A percentile compares a stretch with the other conserved stretches of the same genome.
These are phyloP conservation scores for Laticauda colubrina DNA, from an alignment of 2,113 vertebrate genomes.

Conservation along the genomic window DNA sequence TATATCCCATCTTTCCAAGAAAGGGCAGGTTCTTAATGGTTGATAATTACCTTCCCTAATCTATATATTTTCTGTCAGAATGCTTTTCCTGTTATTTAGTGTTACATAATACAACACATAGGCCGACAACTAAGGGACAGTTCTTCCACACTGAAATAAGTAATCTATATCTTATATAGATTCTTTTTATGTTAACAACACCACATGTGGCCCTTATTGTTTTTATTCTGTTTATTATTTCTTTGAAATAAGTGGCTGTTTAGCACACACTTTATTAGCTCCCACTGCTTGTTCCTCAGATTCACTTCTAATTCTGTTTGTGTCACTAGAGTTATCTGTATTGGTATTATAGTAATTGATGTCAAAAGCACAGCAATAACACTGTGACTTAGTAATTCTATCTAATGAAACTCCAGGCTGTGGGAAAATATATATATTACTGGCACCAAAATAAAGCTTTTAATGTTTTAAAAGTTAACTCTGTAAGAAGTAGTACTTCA, in stretches of 20 bases:
- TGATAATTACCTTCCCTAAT: conserved; percentile 49
- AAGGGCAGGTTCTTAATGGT: conserved; percentile 35
- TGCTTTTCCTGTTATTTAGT: conserved; percentile 19
- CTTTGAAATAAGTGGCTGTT: conserved; percentile 46
- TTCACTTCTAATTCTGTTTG: conserved; percentile 54
- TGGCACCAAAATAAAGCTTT: conserved; percentile 53
- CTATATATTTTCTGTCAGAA: conserved; percentile 35
- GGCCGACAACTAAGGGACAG: conserved; percentile 33
- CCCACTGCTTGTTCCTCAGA: conserved; percentile 49
- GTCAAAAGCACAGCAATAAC: conserved; percentile 58
- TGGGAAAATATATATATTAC: conserved; percentile 42
- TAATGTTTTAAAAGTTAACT: conserved; percentile 16
- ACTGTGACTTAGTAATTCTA: conserved; percentile 54
- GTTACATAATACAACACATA: background rate
- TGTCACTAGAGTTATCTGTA: conserved; percentile 55
- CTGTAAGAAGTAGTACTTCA: background rate
- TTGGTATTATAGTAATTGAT: conserved; percentile 59
- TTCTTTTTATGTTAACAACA: conserved; percentile 40
- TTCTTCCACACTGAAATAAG: conserved; percentile 10
- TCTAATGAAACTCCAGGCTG: conserved; percentile 50
- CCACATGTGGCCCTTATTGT: conserved; percentile 30
- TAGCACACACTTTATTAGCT: conserved; percentile 55
- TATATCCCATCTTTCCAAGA: conserved; percentile 9
- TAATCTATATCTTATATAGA: conserved; percentile 12
- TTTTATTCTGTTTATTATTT: conserved; percentile 43